Evolutionary conservation across 1,140 invertebrate genomes (phyloP), one percentile per base, ranked within the genome.

Genomic region (Drosophila punjabiensis): DNA sequence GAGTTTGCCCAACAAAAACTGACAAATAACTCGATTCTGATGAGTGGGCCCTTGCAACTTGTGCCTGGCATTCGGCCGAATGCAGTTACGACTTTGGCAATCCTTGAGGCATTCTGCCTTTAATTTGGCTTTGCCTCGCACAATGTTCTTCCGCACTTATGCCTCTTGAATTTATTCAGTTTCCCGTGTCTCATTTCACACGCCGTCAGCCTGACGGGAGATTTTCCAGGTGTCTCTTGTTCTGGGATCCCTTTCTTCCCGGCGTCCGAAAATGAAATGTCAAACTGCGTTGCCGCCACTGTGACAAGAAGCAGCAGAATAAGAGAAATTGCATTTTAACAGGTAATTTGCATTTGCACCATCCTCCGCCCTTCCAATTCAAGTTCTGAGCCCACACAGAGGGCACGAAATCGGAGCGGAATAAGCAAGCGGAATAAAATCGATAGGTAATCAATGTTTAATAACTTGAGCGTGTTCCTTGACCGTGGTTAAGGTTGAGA

Each of bases 361-460:
- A 24, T 37, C 63, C 30, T 56, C 24, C 18, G 16, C 35, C 33
- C 48, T 48, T 78, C 41, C 43, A 60, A 63, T 69, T 47, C 67
- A 65, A 83, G 47, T 6, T 62, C 45, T 11, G 32, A 11, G 33
- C 24, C 50, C 73, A 43, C 30, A 33, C 47, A 69, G 32, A 13
- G 20, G 47, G 18, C 47, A 30, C 11, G 32, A 39, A 33, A 18
- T 33, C 35, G 35, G 60, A 37, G 45, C 45, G 24, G 18, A 50
- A 30, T 69, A 68, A 87, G 45, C 58, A 66, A 35, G 43, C 32
- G 16, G 13, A 48, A 24, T 68, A 73, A 88, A 88, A 88, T 87
- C 83, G 75, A 87, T 83, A 82, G 63, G 58, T 80, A 83, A 87
- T 79, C 81, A 83, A 76, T 79, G 65, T 79, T 82, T 63, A 87